A percentile compares a stretch with the other conserved stretches of the same genome.
These are phyloP conservation scores for Silurus asotus DNA, from an alignment of 2,113 vertebrate genomes.

Conservation along the genomic window DNA sequence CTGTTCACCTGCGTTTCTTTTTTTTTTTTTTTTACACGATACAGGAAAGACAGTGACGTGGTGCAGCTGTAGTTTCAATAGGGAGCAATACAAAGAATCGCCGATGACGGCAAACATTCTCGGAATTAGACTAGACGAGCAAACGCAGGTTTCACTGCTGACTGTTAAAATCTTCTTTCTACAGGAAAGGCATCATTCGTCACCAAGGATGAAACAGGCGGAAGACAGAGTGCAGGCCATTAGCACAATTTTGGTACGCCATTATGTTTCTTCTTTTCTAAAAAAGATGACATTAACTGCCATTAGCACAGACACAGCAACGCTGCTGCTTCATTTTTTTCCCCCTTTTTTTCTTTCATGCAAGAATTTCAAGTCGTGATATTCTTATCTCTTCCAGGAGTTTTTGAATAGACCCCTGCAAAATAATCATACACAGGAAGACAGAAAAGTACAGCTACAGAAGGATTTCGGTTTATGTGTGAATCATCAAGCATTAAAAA, in stretches of 20 bases:
- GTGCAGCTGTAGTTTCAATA: neutral
- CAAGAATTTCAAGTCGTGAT: neutral
- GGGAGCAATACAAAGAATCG: neutral
- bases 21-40: neutral
- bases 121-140: slow-evolving; percentile 27
- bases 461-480: neutral
- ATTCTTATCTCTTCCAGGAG: neutral
- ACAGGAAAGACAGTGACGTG: neutral
- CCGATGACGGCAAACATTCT: neutral
- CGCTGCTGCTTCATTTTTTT: neutral
- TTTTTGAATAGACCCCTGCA: neutral
- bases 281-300: neutral
- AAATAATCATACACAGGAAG: neutral
- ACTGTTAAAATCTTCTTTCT: neutral
- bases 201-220: neutral
- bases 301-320: neutral
- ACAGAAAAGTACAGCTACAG: neutral
- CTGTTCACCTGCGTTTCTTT: neutral
- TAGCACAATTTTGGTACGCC: slow-evolving; percentile 9
- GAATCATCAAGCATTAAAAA: neutral
- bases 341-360: neutral
- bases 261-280: slow-evolving; percentile 12
- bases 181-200: neutral
- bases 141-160: neutral
- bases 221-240: neutral